Conservation (phyloP, 1,140 invertebrate genomes). For the Cherax quadricarinatus region DNA sequence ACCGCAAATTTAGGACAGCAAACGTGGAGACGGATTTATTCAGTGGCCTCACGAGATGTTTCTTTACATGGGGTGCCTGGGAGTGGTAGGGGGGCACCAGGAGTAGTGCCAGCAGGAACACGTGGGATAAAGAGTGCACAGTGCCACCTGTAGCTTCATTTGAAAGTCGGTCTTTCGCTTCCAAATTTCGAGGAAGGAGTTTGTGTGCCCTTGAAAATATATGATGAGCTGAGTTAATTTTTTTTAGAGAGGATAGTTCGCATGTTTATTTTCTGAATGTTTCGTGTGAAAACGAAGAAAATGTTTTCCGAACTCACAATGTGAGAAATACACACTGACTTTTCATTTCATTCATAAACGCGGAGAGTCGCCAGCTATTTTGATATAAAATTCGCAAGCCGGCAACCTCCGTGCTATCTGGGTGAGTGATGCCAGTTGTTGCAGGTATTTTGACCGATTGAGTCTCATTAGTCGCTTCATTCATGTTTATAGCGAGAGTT, state of each 20-base stretch:
- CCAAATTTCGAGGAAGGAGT: background rate
- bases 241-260: background rate
- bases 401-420: slow-evolving; percentile 19
- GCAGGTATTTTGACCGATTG: slow-evolving; percentile 35
- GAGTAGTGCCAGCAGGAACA: background rate
- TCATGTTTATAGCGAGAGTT: slow-evolving; percentile 40
- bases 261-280: background rate
- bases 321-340: background rate
- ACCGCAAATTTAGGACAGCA: slow-evolving; percentile 2
- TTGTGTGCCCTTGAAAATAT: background rate
- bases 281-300: background rate
- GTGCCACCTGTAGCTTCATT: slow-evolving; percentile 3
- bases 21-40: background rate
- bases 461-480: slow-evolving; percentile 47
- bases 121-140: slow-evolving; percentile 29
- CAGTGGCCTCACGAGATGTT: slow-evolving; percentile 13
- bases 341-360: background rate
- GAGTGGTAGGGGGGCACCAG: too few species aligned
- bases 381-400: slow-evolving; percentile 23
- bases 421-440: slow-evolving; percentile 35
- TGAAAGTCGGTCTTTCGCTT: background rate
- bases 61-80: slow-evolving; percentile 7
- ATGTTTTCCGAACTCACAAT: background rate
- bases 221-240: background rate
- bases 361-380: slow-evolving; percentile 2